phyloP scores from a whole-genome alignment of 2,113 vertebrate species.

The Sylvilagus bachmani region DNA sequence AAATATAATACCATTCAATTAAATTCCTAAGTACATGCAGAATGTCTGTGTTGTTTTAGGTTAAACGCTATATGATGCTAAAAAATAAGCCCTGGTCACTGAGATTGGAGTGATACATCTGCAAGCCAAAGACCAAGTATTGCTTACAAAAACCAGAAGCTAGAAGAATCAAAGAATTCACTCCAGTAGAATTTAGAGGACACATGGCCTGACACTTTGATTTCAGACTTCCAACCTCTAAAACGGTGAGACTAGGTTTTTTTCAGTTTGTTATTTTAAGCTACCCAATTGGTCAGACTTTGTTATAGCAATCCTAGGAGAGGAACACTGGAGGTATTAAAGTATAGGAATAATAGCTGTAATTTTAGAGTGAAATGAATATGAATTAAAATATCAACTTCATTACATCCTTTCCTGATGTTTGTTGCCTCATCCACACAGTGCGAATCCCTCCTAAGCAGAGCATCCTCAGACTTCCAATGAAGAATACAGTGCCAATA shows the following conservation, averaged over 20 bases:
- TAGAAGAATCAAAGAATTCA: background rate
- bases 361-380: background rate
- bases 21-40: background rate
- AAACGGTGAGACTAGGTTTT: background rate
- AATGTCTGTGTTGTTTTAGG: background rate
- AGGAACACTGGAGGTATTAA: background rate
- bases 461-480: background rate
- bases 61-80: background rate
- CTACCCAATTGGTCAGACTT: background rate
- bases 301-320: background rate
- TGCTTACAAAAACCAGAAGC: background rate
- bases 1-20: background rate
- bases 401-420: background rate
- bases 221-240: background rate
- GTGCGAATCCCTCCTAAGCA: background rate
- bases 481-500: background rate
- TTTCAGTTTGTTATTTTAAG: background rate
- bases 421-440: background rate
- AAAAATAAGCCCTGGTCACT: background rate
- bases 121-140: background rate
- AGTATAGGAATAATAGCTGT: background rate
- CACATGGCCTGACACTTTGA: background rate
- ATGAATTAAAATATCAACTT: background rate
- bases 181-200: background rate
- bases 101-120: background rate